Evolutionary conservation across 37 sponge, comb jelly and placozoan species (phyloP), one percentile per base, ranked within the genome.

Genomic region (Axinella damicornis): DNA sequence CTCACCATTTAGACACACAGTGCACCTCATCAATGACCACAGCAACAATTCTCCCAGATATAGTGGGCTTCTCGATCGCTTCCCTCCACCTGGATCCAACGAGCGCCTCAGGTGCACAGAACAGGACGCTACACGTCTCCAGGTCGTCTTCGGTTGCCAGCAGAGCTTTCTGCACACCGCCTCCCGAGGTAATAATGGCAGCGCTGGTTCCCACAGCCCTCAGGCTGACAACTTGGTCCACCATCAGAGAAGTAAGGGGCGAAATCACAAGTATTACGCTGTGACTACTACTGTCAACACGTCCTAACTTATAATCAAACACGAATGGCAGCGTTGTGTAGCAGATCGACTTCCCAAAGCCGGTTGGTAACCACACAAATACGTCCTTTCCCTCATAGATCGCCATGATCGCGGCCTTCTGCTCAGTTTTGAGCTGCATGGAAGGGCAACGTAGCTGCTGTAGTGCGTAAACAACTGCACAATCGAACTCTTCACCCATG

Each of bases 231-330:
- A 80, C 87, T 78, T 87, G 87, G 56, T 87, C 73, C 9, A 80
- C 58, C 87, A 87, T 87, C 41, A 87, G 74, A 20, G 87, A 80
- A 37, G 71, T 34, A 46, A 87, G 81, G 20, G 80, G 87, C 5
- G 73, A 71, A 16, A 87, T 28, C 25, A 87, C 81, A 0, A 80
- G 14, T 2, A 84, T 68, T 5, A 62, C 46, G 9, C 46, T 46
- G 9, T 9, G 9, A 9, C 9, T 12, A 12, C 6, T 9, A 9
- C 46, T 46, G 46, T 46, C 4, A 4, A 12, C 46, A 46, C 46
- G 6, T 46, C 4, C 9, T 9, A 61, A 25, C 62, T 61, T 61
- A 25, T 61, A 61, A 25, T 25, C 6, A 4, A 46, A 12, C 9
- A 46, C 9, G 46, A 46, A 46, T 12, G 46, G 46, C 9, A 46